Conservation (phyloP, 2,888 invertebrate species). For the Epinotia demarniana region DNA sequence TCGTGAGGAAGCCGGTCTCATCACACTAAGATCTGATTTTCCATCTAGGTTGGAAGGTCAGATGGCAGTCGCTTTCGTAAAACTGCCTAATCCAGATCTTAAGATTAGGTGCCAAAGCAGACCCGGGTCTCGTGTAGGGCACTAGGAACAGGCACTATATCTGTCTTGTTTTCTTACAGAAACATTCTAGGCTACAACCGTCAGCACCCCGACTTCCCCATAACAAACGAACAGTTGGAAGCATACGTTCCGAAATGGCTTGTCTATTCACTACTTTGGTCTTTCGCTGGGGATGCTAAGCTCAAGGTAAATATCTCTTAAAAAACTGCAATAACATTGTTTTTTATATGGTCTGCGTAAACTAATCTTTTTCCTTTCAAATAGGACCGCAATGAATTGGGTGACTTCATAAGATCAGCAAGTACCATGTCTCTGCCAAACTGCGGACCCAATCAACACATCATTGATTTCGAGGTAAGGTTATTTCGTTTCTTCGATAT, state of each 20-base stretch:
- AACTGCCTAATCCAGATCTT: too few species aligned
- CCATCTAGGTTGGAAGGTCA: too few species aligned
- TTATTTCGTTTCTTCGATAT: constrained; percentile 45
- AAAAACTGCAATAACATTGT: not conserved
- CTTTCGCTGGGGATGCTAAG: constrained; percentile 99
- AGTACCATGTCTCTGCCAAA: constrained; percentile 97
- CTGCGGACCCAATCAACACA: constrained; percentile 90
- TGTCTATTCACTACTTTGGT: constrained; percentile 97
- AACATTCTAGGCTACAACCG: constrained; percentile 97
- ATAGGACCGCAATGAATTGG: constrained; percentile 92
- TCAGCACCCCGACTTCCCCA: constrained; percentile 96
- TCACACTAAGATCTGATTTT: too few species aligned
- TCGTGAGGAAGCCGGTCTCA: too few species aligned
- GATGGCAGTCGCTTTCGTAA: too few species aligned
- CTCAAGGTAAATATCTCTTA: constrained; percentile 88
- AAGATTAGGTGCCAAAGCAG: too few species aligned
- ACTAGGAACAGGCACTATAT: not conserved
- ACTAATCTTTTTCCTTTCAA: constrained; percentile 39
- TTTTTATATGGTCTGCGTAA: not conserved
- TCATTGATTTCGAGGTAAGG: constrained; percentile 97
- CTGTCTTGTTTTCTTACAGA: constrained; percentile 65
- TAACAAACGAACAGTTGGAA: constrained; percentile 96
- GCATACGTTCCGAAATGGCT: constrained; percentile 97
- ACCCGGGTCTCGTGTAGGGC: too few species aligned
- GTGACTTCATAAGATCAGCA: constrained; percentile 97